Percentiles rank a stretch among this genome's conserved stretches.
phyloP scores from a whole-genome alignment of 2,888 invertebrate species.

The Hoplodrina blanda region DNA sequence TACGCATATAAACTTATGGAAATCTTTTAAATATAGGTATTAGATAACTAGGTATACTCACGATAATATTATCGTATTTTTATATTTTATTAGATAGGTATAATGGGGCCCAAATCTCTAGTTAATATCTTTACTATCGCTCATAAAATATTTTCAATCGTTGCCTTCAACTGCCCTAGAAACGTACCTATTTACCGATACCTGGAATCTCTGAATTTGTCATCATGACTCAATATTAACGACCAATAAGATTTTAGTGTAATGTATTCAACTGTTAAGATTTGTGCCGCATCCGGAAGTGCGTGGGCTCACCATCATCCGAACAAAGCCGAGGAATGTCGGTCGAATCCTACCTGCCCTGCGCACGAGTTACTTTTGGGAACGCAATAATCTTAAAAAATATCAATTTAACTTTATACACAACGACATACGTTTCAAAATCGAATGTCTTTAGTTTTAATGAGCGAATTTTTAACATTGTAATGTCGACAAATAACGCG shows the following conservation, averaged over 20 bases:
- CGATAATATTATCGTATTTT: too few relatives aligned
- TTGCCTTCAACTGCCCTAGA: slow-evolving; percentile 18
- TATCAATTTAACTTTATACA: slow-evolving; percentile 28
- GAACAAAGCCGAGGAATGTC: slow-evolving; percentile 86
- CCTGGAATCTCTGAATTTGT: slow-evolving; percentile 46
- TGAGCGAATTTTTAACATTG: slow-evolving; percentile 17
- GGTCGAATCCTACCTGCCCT: slow-evolving; percentile 82
- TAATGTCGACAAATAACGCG: slow-evolving; percentile 33
- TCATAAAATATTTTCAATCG: slow-evolving; percentile 23
- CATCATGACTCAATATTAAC: slow-evolving; percentile 66
- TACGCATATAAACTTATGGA: too few relatives aligned
- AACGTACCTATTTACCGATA: not conserved
- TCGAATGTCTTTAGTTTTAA: slow-evolving; percentile 13
- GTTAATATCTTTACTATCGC: slow-evolving; percentile 3
- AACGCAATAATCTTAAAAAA: slow-evolving; percentile 22
- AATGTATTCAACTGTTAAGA: slow-evolving; percentile 67
- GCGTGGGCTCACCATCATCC: slow-evolving; percentile 79
- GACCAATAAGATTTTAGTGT: slow-evolving; percentile 71
- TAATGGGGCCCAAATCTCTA: not conserved
- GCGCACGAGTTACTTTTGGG: slow-evolving; percentile 67
- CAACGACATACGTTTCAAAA: slow-evolving; percentile 32
- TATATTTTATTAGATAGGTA: not conserved
- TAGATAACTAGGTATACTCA: too few relatives aligned
- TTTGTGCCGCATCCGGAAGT: slow-evolving; percentile 83
- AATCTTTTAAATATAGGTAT: too few relatives aligned